Base-by-base conservation (phyloP, 1,140 invertebrate genomes). In the Drosophila quadrilineata region DNA sequence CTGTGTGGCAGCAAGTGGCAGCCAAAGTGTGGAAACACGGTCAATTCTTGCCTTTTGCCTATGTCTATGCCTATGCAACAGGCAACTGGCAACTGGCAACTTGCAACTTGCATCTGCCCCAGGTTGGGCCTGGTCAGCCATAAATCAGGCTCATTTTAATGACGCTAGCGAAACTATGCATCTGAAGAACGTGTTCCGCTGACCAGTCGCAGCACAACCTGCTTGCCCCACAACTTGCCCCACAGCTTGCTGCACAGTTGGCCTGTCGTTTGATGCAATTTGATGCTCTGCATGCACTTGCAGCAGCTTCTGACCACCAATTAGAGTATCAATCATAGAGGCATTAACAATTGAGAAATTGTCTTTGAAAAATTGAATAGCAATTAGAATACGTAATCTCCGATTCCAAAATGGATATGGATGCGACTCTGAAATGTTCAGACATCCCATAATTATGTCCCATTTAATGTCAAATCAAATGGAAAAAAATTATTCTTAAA, bases 121-220 rank as follows among this genome's bases (percentile, higher is more conserved):
- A 21, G 50, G 49, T 54, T 72, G 58, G 40, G 69, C 43, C 57
- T 33, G 46, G 52, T 35, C 57, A 66, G 50, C 62, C 60, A 85
- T 85, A 85, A 85, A 85, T 85, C 79, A 85, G 79, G 74, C 79
- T 77, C 79, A 85, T 85, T 85, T 85, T 85, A 85, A 85, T 85
- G 79, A 85, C 79, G 79, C 79, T 64, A 75, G 66, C 74, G 71
- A 85, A 85, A 74, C n/a, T n/a, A n/a, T 85, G 79, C 67, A 85
- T 82, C 69, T 85, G 60, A 50, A 85, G n/a, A 85, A 85, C 79
- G 75, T 85, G 79, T 85, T 85, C 70, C 71, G 64, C 75, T 64
- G 50, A 45, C 68, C 74, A 72, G 48, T 65, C 45, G 26, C 12
- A 21, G 8, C 17, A 14, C 28, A 33, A 21, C 50, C 24, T 14